A percentile compares a stretch with the other conserved stretches of the same genome.
phyloP scores from a whole-genome alignment of 2,888 invertebrate species.

The Acanthococcus lagerstroemiae region DNA sequence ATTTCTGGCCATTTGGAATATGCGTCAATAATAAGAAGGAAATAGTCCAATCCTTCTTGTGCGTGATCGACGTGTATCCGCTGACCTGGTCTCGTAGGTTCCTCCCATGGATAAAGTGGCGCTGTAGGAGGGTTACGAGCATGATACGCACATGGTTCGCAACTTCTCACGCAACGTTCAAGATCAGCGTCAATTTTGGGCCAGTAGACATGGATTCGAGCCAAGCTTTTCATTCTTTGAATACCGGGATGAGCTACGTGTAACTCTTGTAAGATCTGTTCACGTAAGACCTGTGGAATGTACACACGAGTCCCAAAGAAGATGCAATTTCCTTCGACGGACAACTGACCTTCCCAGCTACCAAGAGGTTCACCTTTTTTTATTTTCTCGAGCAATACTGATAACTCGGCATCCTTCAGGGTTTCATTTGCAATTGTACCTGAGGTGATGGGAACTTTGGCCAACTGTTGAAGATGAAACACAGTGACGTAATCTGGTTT shows the following conservation, averaged over 20 bases:
- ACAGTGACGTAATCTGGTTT: neutral
- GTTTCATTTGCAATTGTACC: neutral
- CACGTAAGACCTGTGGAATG: neutral
- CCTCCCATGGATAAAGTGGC: neutral
- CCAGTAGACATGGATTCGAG: neutral
- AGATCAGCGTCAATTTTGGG: neutral
- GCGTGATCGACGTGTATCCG: neutral
- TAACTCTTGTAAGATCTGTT: neutral
- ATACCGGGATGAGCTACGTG: neutral
- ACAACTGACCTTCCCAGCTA: neutral
- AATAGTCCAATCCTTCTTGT: neutral
- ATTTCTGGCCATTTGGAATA: neutral
- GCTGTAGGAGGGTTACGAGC: neutral
- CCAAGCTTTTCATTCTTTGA: neutral
- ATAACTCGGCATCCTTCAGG: neutral
- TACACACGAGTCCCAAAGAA: neutral
- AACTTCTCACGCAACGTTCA: neutral
- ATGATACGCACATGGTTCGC: neutral
- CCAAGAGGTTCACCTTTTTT: neutral
- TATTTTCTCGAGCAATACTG: neutral
- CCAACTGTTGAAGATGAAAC: slow-evolving; percentile 14
- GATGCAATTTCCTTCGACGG: neutral
- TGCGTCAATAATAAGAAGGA: neutral
- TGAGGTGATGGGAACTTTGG: neutral
- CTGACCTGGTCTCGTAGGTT: neutral